Conservation (phyloP, 2,888 invertebrate genomes). For the Ditylenchus weischeri region DNA sequence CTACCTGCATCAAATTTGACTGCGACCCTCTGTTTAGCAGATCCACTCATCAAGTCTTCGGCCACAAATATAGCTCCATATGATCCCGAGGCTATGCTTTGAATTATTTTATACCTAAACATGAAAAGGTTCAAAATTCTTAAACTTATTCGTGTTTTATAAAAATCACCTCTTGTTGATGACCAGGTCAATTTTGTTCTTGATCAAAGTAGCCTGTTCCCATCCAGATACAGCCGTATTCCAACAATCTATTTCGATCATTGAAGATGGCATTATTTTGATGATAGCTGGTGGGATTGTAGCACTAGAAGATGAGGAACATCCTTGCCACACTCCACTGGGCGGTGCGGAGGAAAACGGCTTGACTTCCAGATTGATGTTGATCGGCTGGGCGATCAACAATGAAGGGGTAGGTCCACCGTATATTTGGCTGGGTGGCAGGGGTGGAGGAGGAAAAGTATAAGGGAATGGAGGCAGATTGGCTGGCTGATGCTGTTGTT, state of each 20-base stretch:
- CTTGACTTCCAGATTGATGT: conserved; percentile 8
- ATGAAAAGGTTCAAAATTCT: no score
- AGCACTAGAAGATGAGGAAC: background rate
- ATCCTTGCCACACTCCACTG: background rate
- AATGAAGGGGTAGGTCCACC: background rate
- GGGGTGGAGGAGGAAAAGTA: background rate
- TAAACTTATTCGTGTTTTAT: background rate
- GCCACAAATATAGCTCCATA: conserved; percentile 44
- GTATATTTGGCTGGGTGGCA: background rate
- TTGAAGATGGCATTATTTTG: conserved; percentile 6
- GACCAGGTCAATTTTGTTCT: conserved; percentile 41
- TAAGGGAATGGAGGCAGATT: no score
- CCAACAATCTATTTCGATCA: conserved; percentile 19
- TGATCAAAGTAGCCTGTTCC: conserved; percentile 38
- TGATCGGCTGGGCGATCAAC: conserved; percentile 5
- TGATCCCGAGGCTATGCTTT: conserved; percentile 41
- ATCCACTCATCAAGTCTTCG: conserved; percentile 31
- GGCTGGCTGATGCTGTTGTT: no score
- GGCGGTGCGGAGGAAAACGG: background rate
- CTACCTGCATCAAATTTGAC: conserved; percentile 44
- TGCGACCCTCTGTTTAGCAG: conserved; percentile 35
- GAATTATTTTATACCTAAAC: conserved; percentile 38
- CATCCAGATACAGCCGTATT: conserved; percentile 27
- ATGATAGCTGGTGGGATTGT: background rate
- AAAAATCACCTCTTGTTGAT: conserved; percentile 38